Base-by-base conservation (phyloP, 2,888 invertebrate genomes). In the Hetaerina titia region DNA sequence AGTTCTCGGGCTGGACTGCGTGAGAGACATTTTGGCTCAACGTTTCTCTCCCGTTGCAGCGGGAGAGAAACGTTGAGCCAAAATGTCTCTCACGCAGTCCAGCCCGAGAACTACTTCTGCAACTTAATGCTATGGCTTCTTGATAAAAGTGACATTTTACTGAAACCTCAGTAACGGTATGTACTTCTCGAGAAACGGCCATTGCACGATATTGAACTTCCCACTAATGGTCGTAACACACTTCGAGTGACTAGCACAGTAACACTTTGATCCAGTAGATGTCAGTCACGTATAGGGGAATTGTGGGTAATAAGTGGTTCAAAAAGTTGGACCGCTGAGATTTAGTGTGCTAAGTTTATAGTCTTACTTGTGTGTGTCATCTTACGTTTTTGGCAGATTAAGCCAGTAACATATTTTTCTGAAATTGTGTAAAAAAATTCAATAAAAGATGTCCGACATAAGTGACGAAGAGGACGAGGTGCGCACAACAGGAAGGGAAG, bases 381-480 rank as follows among this genome's bases (percentile, higher is more conserved):
- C 22, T 69, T 0, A 60, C 22, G 1, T n/a, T 69, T n/a, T 7
- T 22, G 22, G 69, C 22, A 8, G 22, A 1, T n/a, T 11, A 15
- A 2, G 1, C 13, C 13, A 69, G 8, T 69, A 19, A 7, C 9
- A 31, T 31, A 31, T 9, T 25, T 25, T 25, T 1, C 74, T 25
- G 31, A 11, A 25, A 31, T 13, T 11, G 11, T 11, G 25, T 13
- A 31, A 31, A 74, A 2, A 11, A 15, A 2, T 31, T 31, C 31
- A 31, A 31, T 2, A 11, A 0, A 25, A 8, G 13, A 81, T 81
- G 81, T 31, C 25, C 22, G 81, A 81, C 31, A 11, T 31, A 45
- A 92, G 92, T 22, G 92, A 92, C n/a, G 92, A 92, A 31, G 90
- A 64, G 45, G 90, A 90, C 1, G 92, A 74, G 74, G 19, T 17